phyloP scores from a whole-genome alignment of 2,113 vertebrate genomes.

The Microcebus ravelobensis region DNA sequence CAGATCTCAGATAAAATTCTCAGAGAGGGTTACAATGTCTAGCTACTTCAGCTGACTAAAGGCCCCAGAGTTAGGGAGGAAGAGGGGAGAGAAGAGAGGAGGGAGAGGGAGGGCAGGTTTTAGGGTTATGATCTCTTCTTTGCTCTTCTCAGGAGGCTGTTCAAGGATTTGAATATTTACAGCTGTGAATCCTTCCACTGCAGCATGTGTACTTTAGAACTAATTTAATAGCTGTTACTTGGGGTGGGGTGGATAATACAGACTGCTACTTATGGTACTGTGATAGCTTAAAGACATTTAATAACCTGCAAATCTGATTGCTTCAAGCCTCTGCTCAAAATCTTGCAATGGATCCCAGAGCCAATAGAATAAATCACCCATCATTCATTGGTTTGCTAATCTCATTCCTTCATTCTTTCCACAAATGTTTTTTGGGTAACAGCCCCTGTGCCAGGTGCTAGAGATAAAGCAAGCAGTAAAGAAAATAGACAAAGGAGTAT shows the following conservation, averaged over 20 bases:
- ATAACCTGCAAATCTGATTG: not conserved
- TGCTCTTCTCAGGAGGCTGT: slow-evolving; percentile 21
- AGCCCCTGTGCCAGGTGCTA: not conserved
- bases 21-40: not conserved
- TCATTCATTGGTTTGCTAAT: not conserved
- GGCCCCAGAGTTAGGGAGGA: not conserved
- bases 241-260: not conserved
- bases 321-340: not conserved
- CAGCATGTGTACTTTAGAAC: not conserved
- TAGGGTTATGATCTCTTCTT: not conserved
- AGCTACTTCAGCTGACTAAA: not conserved
- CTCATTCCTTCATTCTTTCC: slow-evolving; percentile 33
- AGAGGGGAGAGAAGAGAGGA: not conserved
- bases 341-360: not conserved
- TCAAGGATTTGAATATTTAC: not conserved
- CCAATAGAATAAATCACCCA: not conserved
- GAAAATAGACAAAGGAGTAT: not conserved
- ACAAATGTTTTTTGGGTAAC: not conserved
- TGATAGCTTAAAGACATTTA: not conserved
- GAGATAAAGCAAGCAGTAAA: not conserved
- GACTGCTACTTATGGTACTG: not conserved
- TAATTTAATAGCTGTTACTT: not conserved
- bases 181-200: not conserved
- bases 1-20: slow-evolving; percentile 35
- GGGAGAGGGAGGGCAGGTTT: not conserved